phyloP scores from a whole-genome alignment of 2,113 vertebrate genomes.

The Pica pica region DNA sequence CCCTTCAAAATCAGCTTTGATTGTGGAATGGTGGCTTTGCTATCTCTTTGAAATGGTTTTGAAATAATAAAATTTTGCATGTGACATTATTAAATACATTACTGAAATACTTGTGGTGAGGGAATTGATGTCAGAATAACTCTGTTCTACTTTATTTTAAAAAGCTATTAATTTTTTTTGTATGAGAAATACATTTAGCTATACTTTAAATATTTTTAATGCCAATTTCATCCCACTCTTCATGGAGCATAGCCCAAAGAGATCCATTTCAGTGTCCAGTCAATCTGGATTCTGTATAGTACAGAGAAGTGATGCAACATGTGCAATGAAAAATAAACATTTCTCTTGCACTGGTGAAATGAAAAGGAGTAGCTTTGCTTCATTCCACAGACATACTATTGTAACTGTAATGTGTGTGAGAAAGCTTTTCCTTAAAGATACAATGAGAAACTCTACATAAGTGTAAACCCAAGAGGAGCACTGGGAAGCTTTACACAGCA shows the following conservation, averaged over 20 bases:
- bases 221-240: not conserved
- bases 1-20: slow-evolving; percentile 55
- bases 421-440: not conserved
- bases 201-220: not conserved
- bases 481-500: not conserved
- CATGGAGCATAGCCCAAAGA: not conserved
- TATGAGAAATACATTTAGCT: not conserved
- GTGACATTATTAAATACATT: not conserved
- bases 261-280: not conserved
- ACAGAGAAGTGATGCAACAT: not conserved
- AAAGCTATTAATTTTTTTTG: not conserved
- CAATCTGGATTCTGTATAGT: not conserved
- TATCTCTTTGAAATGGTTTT: not conserved
- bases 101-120: not conserved
- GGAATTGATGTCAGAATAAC: not conserved
- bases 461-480: not conserved
- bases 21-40: not conserved
- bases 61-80: slow-evolving; percentile 10
- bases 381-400: not conserved
- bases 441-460: not conserved
- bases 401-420: not conserved
- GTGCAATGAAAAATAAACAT: not conserved
- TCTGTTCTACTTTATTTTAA: not conserved
- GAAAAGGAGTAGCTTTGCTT: not conserved
- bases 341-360: not conserved